Percentiles rank a stretch among this genome's conserved stretches.
phyloP scores from a whole-genome alignment of 2,797 vertebrate genomes.

The Allobates femoralis region DNA sequence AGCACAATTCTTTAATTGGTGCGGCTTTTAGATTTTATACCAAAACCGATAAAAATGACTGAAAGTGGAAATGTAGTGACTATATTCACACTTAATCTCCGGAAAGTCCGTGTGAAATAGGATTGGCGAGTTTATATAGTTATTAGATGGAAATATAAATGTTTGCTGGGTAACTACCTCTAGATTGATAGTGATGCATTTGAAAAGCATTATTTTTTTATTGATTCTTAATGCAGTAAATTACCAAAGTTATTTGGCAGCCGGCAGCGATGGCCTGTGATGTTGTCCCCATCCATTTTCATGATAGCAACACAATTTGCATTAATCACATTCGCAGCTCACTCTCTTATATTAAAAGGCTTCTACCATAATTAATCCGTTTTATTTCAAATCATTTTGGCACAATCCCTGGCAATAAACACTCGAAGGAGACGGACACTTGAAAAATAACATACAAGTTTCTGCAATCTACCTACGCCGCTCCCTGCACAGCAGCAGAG shows the following conservation, averaged over 20 bases:
- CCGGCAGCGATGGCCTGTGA: slow-evolving; percentile 89
- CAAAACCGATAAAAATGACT: slow-evolving; percentile 1
- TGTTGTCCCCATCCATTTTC: slow-evolving; percentile 89
- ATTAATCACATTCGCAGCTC: slow-evolving; percentile 96
- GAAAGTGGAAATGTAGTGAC: slow-evolving; percentile 20
- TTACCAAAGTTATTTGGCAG: slow-evolving; percentile 97
- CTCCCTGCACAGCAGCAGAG: slow-evolving; percentile 77
- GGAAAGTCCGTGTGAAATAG: slow-evolving; percentile 70
- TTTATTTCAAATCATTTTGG: slow-evolving; percentile 97
- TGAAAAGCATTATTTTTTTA: slow-evolving; percentile 98
- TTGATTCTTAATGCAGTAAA: slow-evolving; percentile 99
- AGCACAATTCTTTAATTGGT: background rate
- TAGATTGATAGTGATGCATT: slow-evolving; percentile 93
- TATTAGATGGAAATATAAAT: slow-evolving; percentile 84
- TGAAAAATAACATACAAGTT: slow-evolving; percentile 87
- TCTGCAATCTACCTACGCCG: slow-evolving; percentile 87
- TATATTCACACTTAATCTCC: slow-evolving; percentile 39
- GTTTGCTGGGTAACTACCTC: slow-evolving; percentile 77
- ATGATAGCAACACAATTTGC: slow-evolving; percentile 89
- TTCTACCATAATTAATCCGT: slow-evolving; percentile 94
- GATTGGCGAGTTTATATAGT: slow-evolving; percentile 73
- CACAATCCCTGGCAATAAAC: slow-evolving; percentile 99
- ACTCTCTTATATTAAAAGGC: slow-evolving; percentile 99
- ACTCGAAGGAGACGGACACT: slow-evolving; percentile 91
- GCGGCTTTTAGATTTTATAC: slow-evolving; percentile 6